These are phyloP conservation scores for Epirrhoe tristata DNA, from an alignment of 2,888 invertebrate species.

Conservation along the genomic window DNA sequence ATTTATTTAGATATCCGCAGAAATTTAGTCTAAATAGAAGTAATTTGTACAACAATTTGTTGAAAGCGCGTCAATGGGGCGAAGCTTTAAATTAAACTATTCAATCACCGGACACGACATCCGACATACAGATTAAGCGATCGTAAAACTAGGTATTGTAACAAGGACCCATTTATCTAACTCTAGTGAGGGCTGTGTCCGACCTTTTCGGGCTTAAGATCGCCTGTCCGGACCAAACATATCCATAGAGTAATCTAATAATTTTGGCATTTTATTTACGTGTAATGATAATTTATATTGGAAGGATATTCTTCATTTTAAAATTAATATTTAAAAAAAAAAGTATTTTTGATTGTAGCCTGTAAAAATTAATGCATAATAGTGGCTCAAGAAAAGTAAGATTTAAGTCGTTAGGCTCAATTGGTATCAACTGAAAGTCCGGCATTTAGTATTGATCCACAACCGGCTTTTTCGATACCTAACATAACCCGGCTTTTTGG, in stretches of 20 bases:
- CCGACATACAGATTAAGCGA: constrained; percentile 48
- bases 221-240: neutral
- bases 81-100: constrained; percentile 29
- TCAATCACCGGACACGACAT: constrained; percentile 44
- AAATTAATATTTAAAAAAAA: no score
- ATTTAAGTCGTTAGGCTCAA: no score
- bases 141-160: constrained; percentile 53
- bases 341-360: no score
- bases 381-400: no score
- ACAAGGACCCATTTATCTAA: constrained; percentile 34
- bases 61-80: constrained; percentile 9
- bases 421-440: neutral
- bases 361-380: no score
- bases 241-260: no score
- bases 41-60: constrained; percentile 7
- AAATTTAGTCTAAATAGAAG: neutral
- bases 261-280: no score
- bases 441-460: neutral
- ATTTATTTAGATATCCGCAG: neutral
- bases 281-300: no score
- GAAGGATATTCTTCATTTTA: no score
- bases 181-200: constrained; percentile 5
- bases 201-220: neutral
- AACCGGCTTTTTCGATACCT: neutral
- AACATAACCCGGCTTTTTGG: constrained; percentile 7